Evolutionary conservation across 2,113 vertebrate species (phyloP), one percentile per base, ranked within the genome.

Genomic region (Herpetotheres cachinnans): DNA sequence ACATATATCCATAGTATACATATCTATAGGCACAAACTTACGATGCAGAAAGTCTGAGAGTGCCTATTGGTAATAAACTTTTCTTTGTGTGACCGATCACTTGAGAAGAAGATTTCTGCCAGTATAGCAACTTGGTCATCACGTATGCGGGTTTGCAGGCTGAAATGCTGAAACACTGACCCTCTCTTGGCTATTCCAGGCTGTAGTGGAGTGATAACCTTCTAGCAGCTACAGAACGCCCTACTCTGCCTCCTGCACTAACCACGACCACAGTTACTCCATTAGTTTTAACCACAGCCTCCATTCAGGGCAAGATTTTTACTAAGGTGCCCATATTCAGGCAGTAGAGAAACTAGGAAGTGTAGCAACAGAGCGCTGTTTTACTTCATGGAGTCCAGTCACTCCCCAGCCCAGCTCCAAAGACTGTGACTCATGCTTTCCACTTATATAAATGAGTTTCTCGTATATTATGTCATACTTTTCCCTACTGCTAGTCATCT

Each of bases 381-480:
- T 47, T 55, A 30, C 77, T 63, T 55, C 67, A 61, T 56, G 36
- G 50, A 84, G 81, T 63, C 65, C 24, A 50, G 56, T 82, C n/a
- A 38, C 56, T 87, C 29, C 66, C 24, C 21, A 84, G 65, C 49
- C 52, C 56, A 69, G 47, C 78, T 94, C 70, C 66, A 85, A 79
- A 47, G 81, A 20, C 70, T 36, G 3, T 87, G 93, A 93, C 65
- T 95, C 96, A 95, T 24, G 46, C 22, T 96, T 96, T 93, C 93
- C 49, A 38, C 66, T 91, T 38, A 67, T 16, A 44, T 65, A 82
- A 89, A 91, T 29, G 30, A 82, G 71, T 89, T 93, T 90, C 76
- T 90, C 6, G 3, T 77, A 4, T 56, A 76, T 90, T 65, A 76
- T 21, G 79, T 47, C 89, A 90, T 54, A 32, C 63, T 86, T 92